A percentile compares a stretch with the other conserved stretches of the same genome.
phyloP scores from a whole-genome alignment of 1,140 invertebrate genomes.

The Tenebrio molitor region DNA sequence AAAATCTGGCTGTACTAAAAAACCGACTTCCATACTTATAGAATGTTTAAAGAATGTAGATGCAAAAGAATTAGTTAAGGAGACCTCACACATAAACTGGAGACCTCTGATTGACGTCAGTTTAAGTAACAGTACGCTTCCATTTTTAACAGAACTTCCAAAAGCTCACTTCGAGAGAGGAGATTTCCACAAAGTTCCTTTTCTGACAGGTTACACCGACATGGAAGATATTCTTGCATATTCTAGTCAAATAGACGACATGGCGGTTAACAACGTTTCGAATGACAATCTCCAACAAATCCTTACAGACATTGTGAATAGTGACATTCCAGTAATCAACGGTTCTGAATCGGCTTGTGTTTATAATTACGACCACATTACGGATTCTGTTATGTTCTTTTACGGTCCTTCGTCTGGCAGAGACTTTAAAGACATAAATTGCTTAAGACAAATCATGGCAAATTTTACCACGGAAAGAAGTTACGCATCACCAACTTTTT shows the following conservation, averaged over 20 bases:
- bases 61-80: constrained; percentile 71
- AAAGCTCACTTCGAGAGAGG: constrained; percentile 73
- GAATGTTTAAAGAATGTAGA: constrained; percentile 76
- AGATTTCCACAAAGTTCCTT: constrained; percentile 74
- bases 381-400: constrained; percentile 81
- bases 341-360: constrained; percentile 75
- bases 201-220: constrained; percentile 81
- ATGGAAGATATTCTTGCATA: constrained; percentile 79
- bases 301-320: constrained; percentile 72
- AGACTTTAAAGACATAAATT: constrained; percentile 71
- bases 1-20: constrained; percentile 75
- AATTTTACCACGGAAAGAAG: constrained; percentile 81
- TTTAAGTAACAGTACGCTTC: constrained; percentile 75
- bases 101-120: constrained; percentile 80
- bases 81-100: constrained; percentile 78
- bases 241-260: constrained; percentile 64
- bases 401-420: constrained; percentile 73
- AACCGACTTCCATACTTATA: constrained; percentile 74
- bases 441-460: constrained; percentile 73
- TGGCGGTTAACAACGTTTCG: constrained; percentile 71
- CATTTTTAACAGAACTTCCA: constrained; percentile 78
- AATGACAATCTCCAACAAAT: constrained; percentile 71
- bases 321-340: constrained; percentile 70
- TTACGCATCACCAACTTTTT: constrained; percentile 77
- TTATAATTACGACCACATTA: constrained; percentile 77